Evolutionary conservation across 2,797 vertebrate species (phyloP), one percentile per base, ranked within the genome.

Genomic region (Pipistrellus nathusii): DNA sequence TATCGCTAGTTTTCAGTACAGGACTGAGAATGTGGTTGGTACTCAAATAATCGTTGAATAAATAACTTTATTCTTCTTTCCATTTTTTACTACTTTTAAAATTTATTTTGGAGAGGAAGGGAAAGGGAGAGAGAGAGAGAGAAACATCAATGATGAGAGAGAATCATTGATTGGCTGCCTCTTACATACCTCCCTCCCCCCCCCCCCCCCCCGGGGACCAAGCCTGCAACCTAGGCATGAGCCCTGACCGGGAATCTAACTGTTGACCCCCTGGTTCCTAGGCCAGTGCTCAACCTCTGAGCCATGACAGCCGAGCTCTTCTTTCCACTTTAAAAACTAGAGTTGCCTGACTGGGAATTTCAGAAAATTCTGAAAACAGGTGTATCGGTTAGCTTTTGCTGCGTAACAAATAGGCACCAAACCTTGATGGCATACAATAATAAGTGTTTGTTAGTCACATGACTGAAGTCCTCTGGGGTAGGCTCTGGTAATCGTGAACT

Each of bases 241-340:
- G 57, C 57, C 57, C 25, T 59, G 57, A 59, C 57, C 25, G 11
- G 11, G 57, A 59, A 13, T 13, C 57, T 59, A 59, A 59, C 57
- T 59, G 57, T 59, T 27, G 57, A 59, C 5, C 25, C 27, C 25
- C 57, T 59, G 57, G 57, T 59, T 59, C 57, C 27, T 59, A 59
- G 25, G 11, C 27, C 57, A 59, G 4, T 59, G 25, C 57, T 59
- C 57, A 59, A 6, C 25, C 25, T 5, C 57, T 13, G 11, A 27
- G 57, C 57, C 55, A 57, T 57, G 55, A 1, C 2, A 2, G 57
- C 25, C 2, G 0, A 25, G 11, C 25, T 85, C 51, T 85, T 64
- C 21, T 71, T 85, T 55, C 32, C 14, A 46, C 35, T 82, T 84
- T 78, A 82, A 93, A 91, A 59, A n/a, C 77, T 41, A 72, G 30